A percentile compares a stretch with the other conserved stretches of the same genome.
Evolutionary conservation across 2,888 invertebrate species (phyloP).

Genomic region (Nasonovia ribisnigri): DNA sequence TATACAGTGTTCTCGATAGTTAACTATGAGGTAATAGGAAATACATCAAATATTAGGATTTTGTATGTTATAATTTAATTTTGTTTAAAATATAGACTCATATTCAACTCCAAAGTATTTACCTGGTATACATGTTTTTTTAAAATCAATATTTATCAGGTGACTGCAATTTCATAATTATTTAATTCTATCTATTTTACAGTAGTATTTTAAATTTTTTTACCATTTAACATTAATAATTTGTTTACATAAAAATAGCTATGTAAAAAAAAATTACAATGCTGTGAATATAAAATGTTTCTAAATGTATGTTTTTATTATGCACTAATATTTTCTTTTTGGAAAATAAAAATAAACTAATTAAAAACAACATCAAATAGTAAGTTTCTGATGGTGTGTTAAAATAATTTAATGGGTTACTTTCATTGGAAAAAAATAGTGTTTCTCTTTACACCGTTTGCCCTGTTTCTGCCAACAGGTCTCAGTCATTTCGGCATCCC

Average conservation of each 20-base stretch:
- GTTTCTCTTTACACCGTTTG: constrained; percentile 62
- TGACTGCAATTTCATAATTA: not conserved
- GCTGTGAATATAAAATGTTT: not conserved
- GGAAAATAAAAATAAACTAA: not conserved
- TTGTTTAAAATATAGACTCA: not conserved
- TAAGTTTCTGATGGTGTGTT: constrained; percentile 63
- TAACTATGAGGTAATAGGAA: not conserved
- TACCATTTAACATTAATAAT: not conserved
- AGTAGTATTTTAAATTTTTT: not conserved
- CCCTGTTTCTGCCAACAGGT: constrained; percentile 74
- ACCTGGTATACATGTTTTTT: not conserved
- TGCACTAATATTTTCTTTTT: not conserved
- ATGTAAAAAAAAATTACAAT: not conserved
- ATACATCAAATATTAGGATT: not conserved
- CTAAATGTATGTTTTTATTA: constrained; percentile 25
- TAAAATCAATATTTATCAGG: not conserved
- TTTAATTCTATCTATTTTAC: not conserved
- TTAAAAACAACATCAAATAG: constrained; percentile 14
- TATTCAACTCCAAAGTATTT: not conserved
- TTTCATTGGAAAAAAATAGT: constrained; percentile 63
- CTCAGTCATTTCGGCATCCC: constrained; percentile 92
- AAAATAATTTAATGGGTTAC: constrained; percentile 54
- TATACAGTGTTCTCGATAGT: not conserved
- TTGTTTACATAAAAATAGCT: not conserved
- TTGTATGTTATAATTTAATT: not conserved